Evolutionary conservation across 2,888 invertebrate species (phyloP).

Genomic region (Unio delphinus): DNA sequence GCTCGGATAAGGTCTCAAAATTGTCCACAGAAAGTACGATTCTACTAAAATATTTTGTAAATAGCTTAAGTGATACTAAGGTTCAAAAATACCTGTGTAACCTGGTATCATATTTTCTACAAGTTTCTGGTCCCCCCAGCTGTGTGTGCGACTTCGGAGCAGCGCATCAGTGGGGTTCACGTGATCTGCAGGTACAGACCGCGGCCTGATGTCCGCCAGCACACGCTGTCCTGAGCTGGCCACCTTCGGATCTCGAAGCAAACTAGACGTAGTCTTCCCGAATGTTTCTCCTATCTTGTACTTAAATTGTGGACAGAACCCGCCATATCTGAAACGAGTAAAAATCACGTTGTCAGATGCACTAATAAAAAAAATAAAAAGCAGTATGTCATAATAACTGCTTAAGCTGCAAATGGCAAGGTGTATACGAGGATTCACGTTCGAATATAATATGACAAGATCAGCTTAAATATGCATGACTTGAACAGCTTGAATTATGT

Average conservation of each 20-base stretch:
- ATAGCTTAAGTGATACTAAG: neutral
- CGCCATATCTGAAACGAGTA: conserved; percentile 55
- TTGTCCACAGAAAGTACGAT: neutral
- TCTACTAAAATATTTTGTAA: neutral
- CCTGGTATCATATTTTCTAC: conserved; percentile 61
- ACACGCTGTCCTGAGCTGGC: conserved; percentile 59
- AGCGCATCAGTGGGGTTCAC: conserved; percentile 26
- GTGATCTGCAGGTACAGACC: conserved; percentile 17
- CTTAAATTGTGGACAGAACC: conserved; percentile 66
- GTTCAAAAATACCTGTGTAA: conserved; percentile 53
- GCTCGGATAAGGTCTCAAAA: neutral
- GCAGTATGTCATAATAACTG: too few relatives aligned
- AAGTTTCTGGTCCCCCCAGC: conserved; percentile 63
- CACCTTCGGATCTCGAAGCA: conserved; percentile 48
- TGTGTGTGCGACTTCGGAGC: conserved; percentile 47
- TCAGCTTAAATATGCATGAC: too few relatives aligned
- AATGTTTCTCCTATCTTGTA: conserved; percentile 65
- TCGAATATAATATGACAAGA: too few relatives aligned
- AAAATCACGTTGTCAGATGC: too few relatives aligned
- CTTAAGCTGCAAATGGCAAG: too few relatives aligned
- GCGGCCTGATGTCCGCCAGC: conserved; percentile 47
- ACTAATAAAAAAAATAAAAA: too few relatives aligned
- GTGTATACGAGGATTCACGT: too few relatives aligned
- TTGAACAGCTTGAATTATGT: too few relatives aligned
- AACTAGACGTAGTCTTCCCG: conserved; percentile 56